A percentile compares a stretch with the other conserved stretches of the same genome.
phyloP scores from a whole-genome alignment of 2,797 vertebrate species.

The Esox lucius region DNA sequence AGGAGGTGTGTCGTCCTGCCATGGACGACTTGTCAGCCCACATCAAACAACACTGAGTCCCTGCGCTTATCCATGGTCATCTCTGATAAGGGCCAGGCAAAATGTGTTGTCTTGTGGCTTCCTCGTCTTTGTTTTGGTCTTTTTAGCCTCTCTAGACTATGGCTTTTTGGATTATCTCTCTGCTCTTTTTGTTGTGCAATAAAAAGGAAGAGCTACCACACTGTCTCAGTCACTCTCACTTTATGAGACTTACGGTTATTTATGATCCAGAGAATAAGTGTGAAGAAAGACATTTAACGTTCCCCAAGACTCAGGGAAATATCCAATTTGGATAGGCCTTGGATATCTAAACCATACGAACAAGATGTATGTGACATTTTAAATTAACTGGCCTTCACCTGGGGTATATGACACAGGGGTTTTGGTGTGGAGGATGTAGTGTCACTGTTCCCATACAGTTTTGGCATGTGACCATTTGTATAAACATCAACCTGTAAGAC shows the following conservation, averaged over 20 bases:
- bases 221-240: background rate
- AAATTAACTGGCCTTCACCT: conserved; percentile 56
- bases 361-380: conserved; percentile 35
- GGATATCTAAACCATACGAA: conserved; percentile 30
- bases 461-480: background rate
- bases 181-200: background rate
- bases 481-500: background rate
- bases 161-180: background rate
- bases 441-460: background rate
- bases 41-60: conserved; percentile 32
- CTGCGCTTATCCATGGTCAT: conserved; percentile 33
- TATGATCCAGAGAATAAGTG: conserved; percentile 37
- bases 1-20: conserved; percentile 30
- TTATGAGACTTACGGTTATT: conserved; percentile 26
- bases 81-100: conserved; percentile 33
- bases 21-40: conserved; percentile 41
- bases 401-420: conserved; percentile 2
- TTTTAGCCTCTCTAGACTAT: background rate
- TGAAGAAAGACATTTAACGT: conserved; percentile 43
- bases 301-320: conserved; percentile 43
- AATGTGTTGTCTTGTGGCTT: conserved; percentile 11
- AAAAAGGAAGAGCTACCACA: background rate
- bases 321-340: conserved; percentile 41
- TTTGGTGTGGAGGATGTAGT: conserved; percentile 23
- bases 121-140: background rate